Base-by-base conservation (phyloP, 2,888 invertebrate species). In the Hemicrepidius hirtus region DNA sequence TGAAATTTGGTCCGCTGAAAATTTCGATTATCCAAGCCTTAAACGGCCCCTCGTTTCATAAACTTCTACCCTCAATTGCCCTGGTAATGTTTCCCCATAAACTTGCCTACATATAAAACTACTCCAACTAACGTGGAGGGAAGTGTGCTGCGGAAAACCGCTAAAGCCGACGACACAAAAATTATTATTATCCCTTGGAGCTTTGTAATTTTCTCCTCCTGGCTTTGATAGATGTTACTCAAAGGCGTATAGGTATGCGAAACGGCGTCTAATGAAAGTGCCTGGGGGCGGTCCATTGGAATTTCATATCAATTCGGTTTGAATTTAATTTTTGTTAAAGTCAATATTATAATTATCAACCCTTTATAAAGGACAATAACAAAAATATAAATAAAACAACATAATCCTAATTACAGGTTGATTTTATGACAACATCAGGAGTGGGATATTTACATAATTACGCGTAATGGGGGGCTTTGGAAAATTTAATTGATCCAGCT, bases 261-360 rank as follows among this genome's bases (percentile, higher is more conserved):
- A 63, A 46, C 46, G 49, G 46, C 10, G 18, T 28, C 10, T 63
- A 63, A 63, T 63, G 63, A 63, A 46, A 63, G 49, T 63, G 63
- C 12, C 40, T 35, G 32, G 9, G 40, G 44, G 63, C 46, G 32
- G 46, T 46, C 32, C 18, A 7, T 46, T 9, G 7, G 46, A 57
- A 63, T 63, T 63, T 63, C 63, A 10, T 13, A 63, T 63, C 63
- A 13, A 63, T 63, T 16, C 49, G 32, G 10, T 46, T 63, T 46
- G n/a, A 63, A 53, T 10, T 53, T 9, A n/a, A 9, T n/a, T 6
- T 12, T 4, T 20, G 16, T 20, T 46, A 46, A 46, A 46, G 20
- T 46, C 3, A 3, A n/a, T n/a, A n/a, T n/a, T n/a, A 28, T 6
- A 28, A 28, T 4, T 28, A 28, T 28, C 28, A 3, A 4, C 28